These are phyloP conservation scores for Meriones psammophilus DNA, from an alignment of 2,797 vertebrate genomes.

Conservation along the genomic window DNA sequence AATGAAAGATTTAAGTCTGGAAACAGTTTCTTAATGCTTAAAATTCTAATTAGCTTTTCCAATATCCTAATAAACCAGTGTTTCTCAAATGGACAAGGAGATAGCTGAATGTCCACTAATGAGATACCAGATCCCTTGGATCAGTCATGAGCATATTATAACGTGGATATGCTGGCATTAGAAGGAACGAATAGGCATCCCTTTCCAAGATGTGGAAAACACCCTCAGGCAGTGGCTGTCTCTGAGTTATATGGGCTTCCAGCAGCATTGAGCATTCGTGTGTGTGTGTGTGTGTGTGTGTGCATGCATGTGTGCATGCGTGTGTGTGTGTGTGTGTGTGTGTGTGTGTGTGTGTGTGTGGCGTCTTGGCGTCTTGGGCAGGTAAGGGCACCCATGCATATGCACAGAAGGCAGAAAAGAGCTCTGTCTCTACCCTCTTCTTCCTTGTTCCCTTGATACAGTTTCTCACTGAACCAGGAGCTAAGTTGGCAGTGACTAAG, in stretches of 20 bases:
- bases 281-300: neutral
- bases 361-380: no score
- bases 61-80: neutral
- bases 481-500: no score
- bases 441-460: neutral
- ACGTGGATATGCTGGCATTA: neutral
- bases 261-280: neutral
- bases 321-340: neutral
- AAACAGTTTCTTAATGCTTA: conserved; percentile 26
- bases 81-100: neutral
- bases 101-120: neutral
- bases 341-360: no score
- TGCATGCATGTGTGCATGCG: neutral
- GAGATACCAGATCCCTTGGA: neutral
- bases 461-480: neutral
- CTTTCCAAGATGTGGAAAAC: neutral
- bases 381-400: neutral
- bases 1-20: conserved; percentile 15
- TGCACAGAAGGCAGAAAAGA: neutral
- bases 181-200: neutral
- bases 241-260: neutral
- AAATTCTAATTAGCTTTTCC: neutral
- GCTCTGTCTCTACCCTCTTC: no score
- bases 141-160: neutral
- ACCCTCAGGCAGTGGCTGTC: neutral